phyloP scores from a whole-genome alignment of 2,113 vertebrate genomes.

The Progne subis region DNA sequence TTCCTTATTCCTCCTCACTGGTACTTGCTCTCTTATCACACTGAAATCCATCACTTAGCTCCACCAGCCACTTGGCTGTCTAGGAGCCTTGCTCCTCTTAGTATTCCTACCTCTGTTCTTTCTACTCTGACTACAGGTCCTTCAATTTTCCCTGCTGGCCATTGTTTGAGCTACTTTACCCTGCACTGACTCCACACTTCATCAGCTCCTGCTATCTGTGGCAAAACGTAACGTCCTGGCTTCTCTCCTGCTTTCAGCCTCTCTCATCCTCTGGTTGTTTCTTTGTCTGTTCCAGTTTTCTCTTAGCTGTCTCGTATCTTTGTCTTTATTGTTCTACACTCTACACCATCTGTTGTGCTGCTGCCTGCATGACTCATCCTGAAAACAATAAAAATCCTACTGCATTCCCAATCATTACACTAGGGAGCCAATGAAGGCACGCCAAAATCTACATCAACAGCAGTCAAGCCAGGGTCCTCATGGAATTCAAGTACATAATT shows the following conservation, averaged over 20 bases:
- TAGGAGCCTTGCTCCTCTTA: not conserved
- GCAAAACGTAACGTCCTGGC: not conserved
- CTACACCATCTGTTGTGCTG: constrained; percentile 25
- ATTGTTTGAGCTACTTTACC: constrained; percentile 22
- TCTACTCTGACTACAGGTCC: not conserved
- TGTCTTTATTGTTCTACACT: constrained; percentile 23
- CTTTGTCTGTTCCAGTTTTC: not conserved
- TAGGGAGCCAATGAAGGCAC: not conserved
- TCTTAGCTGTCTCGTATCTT: constrained; percentile 20
- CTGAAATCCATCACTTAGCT: not conserved
- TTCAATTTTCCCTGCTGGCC: not conserved
- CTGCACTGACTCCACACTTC: constrained; percentile 49
- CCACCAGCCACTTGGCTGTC: not conserved
- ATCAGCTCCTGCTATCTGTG: constrained; percentile 3
- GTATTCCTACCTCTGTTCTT: not conserved
- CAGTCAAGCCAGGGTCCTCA: not conserved
- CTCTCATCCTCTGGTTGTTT: not conserved
- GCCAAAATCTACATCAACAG: constrained; percentile 30
- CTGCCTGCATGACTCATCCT: constrained; percentile 51
- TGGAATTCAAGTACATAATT: constrained; percentile 40
- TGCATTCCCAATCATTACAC: not conserved
- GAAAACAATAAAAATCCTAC: constrained; percentile 47
- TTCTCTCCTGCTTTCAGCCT: not conserved
- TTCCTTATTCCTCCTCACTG: not conserved
- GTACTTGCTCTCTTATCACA: not conserved